These are phyloP conservation scores for Mus spicilegus DNA, from an alignment of 2,113 vertebrate genomes.

Conservation along the genomic window DNA sequence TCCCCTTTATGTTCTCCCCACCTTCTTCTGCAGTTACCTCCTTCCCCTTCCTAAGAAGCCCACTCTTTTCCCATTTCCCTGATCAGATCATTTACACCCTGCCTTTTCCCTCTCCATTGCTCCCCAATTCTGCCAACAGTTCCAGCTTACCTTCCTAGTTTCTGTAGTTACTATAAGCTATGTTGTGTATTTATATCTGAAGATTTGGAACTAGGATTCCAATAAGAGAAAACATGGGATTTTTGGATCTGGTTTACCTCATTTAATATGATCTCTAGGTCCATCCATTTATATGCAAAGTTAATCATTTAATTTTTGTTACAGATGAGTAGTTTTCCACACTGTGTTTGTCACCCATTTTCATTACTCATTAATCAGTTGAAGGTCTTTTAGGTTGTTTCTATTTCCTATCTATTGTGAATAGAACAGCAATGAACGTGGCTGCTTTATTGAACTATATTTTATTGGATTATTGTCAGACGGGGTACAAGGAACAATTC, in stretches of 20 bases:
- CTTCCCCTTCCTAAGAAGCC: no score
- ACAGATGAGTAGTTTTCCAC: no score
- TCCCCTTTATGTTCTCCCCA: background rate
- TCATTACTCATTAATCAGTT: background rate
- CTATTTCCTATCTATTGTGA: background rate
- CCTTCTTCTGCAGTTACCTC: background rate
- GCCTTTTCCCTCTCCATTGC: background rate
- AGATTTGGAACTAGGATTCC: background rate
- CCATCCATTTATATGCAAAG: background rate
- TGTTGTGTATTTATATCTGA: background rate
- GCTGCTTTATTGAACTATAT: background rate
- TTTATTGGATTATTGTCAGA: background rate
- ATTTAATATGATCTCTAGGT: background rate
- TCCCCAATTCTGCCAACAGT: background rate
- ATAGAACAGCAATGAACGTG: background rate
- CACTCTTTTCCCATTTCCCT: background rate
- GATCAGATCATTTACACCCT: background rate
- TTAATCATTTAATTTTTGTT: background rate
- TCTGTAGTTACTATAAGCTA: background rate
- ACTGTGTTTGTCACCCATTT: background rate
- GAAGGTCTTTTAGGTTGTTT: background rate
- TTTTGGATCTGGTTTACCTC: background rate
- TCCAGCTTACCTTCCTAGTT: background rate
- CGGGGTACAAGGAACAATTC: background rate
- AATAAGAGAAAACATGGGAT: background rate